Evolutionary conservation across 2,888 invertebrate genomes (phyloP), one percentile per base, ranked within the genome.

Genomic region (Chorisops tibialis): DNA sequence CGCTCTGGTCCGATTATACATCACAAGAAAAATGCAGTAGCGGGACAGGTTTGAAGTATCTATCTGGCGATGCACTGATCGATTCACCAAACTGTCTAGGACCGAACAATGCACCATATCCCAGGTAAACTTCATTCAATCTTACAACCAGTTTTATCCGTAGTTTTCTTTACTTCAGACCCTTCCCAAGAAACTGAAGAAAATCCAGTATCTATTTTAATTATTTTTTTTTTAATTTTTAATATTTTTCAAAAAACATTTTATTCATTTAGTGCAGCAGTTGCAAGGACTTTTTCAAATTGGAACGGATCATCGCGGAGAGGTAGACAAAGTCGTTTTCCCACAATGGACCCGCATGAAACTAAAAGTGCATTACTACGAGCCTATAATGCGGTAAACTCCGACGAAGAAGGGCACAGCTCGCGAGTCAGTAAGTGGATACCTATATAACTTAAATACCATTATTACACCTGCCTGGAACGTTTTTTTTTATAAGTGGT

Each of bases 51-150:
- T 79, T 93, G 62, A 92, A 92, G 79, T 93, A 93, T 76, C 81
- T 92, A 18, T 92, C 91, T 85, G 94, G 94, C 16, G 92, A 94
- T 76, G 93, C 93, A 6, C 79, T 94, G 50, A 84, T 85, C 67
- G 91, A 90, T 75, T 83, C 87, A 6, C 78, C 81, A 19, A 88
- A 91, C 72, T 93, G 93, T 70, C 76, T 89, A 58, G 93, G 93
- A 18, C 93, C 93, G 5, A 89, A 91, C 71, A 88, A 91, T 69
- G 78, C 84, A 69, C 88, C 89, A 59, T 94, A 93, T 81, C 93
- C 93, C 65, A 86, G 86, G 93, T 93, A 81, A 81, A 81, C 79
- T 22, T 19, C 19, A 52, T 39, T 52, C 51, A 19, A 21, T 50
- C 50, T 22, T 9, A 9, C 6, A 41, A 2, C 41, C 22, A 48